Percentiles rank a stretch among this genome's conserved stretches.
phyloP scores from a whole-genome alignment of 2,888 invertebrate genomes.

The Folsomia candida region DNA sequence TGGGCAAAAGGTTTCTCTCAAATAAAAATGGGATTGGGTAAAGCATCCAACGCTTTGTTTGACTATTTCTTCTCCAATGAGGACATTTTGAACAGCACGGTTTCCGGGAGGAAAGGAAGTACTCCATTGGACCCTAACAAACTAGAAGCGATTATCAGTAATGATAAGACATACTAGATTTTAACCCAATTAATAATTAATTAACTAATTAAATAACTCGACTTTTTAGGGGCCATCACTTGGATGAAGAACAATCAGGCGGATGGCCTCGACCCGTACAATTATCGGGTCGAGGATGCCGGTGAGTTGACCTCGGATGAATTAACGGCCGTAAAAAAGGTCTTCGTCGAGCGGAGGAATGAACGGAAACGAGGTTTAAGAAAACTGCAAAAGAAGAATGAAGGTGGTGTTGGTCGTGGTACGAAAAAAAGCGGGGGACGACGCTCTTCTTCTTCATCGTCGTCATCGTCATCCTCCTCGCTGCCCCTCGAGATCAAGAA shows the following conservation, averaged over 20 bases:
- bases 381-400: too few relatives aligned
- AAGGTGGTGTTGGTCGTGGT: too few relatives aligned
- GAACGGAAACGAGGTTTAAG: slow-evolving; percentile 1
- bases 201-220: neutral
- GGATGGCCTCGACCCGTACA: neutral
- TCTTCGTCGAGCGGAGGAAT: neutral
- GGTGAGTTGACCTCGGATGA: neutral
- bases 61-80: neutral
- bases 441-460: too few relatives aligned
- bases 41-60: neutral
- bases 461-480: too few relatives aligned
- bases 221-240: neutral
- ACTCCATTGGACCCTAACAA: neutral
- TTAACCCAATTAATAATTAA: neutral
- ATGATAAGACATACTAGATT: neutral
- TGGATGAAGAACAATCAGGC: neutral
- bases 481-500: neutral
- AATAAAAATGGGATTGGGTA: neutral
- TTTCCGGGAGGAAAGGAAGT: neutral
- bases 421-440: too few relatives aligned
- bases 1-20: slow-evolving; percentile 3
- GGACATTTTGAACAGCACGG: neutral
- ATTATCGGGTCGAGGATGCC: too few relatives aligned
- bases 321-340: neutral
- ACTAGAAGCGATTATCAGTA: neutral